Conservation (phyloP, 1,140 invertebrate genomes). For the Drosophila kohkoa region DNA sequence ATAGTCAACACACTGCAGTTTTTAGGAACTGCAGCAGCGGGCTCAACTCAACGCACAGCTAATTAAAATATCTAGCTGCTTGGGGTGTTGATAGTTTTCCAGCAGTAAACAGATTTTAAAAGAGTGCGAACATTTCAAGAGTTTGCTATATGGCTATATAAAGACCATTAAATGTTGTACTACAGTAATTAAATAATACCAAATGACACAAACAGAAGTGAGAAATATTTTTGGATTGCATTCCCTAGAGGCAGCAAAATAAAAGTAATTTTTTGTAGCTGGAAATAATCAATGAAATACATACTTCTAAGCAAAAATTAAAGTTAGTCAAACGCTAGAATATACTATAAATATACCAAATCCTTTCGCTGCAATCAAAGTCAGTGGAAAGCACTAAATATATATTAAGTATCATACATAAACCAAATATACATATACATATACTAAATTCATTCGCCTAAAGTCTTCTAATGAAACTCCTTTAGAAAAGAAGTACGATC, state of each 20-base stretch:
- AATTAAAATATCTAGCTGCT: conserved; percentile 52
- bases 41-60: conserved; percentile 38
- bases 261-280: too few relatives aligned
- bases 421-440: too few relatives aligned
- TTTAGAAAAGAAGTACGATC: neutral
- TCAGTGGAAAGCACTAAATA: too few relatives aligned
- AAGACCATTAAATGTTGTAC: conserved; percentile 18
- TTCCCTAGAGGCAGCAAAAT: too few relatives aligned
- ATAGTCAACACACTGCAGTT: conserved; percentile 7
- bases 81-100: conserved; percentile 51
- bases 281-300: too few relatives aligned
- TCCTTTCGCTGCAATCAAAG: too few relatives aligned
- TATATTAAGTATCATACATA: neutral
- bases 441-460: neutral
- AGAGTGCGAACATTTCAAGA: conserved; percentile 36
- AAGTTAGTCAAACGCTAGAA: too few relatives aligned
- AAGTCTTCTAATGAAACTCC: neutral
- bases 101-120: conserved; percentile 50
- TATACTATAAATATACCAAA: too few relatives aligned
- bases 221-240: neutral
- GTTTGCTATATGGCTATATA: conserved; percentile 16
- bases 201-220: neutral
- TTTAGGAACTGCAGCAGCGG: conserved; percentile 13
- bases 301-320: too few relatives aligned
- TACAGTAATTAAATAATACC: conserved; percentile 9